Percentiles rank a stretch among this genome's conserved stretches.
These are phyloP conservation scores for Dasypogon diadema DNA, from an alignment of 2,888 invertebrate species.

Conservation along the genomic window DNA sequence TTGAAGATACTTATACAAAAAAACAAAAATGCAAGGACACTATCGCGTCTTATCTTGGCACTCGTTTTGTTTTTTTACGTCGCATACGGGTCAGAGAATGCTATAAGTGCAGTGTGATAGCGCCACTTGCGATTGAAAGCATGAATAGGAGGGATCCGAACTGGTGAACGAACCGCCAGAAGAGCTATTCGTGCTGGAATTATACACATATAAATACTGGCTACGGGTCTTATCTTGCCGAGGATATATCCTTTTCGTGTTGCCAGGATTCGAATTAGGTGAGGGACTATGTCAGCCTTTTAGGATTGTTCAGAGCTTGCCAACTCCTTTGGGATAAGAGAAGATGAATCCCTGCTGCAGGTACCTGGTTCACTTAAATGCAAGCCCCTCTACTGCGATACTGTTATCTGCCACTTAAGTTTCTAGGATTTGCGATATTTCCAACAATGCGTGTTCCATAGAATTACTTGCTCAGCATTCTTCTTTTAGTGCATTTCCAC, in stretches of 20 bases:
- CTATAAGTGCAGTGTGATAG: conserved; percentile 29
- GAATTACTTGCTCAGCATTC: neutral
- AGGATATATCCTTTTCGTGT: conserved; percentile 30
- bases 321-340: conserved; percentile 6
- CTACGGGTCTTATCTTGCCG: conserved; percentile 21
- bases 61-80: conserved; percentile 20
- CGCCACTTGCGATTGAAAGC: conserved; percentile 10
- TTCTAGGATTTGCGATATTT: conserved; percentile 31
- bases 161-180: neutral
- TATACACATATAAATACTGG: conserved; percentile 14
- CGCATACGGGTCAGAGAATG: conserved; percentile 24
- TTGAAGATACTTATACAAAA: no score
- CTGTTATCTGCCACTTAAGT: conserved; percentile 34
- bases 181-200: neutral
- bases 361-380: conserved; percentile 28
- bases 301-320: conserved; percentile 11
- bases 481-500: neutral
- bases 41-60: conserved; percentile 4
- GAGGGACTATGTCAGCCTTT: conserved; percentile 20
- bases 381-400: conserved; percentile 9
- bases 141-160: conserved; percentile 5
- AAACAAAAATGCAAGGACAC: no score
- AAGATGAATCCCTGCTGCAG: conserved; percentile 13
- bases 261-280: conserved; percentile 14
- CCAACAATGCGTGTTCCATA: conserved; percentile 13